A percentile compares a stretch with the other conserved stretches of the same genome.
Conservation (phyloP, 2,113 vertebrate species). For the Sphyrna mokarran region DNA sequence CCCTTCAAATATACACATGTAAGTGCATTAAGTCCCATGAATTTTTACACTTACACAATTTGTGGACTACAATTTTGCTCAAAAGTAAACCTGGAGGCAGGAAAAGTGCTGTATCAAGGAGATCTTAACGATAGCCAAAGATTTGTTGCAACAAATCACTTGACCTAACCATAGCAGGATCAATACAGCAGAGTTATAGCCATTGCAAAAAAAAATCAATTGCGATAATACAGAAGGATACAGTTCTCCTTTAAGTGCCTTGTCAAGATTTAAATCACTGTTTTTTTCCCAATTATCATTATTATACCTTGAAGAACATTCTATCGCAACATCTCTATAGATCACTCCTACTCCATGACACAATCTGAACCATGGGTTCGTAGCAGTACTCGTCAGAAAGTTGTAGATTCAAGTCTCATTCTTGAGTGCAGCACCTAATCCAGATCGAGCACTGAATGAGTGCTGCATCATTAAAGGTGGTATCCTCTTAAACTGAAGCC, state of each 20-base stretch:
- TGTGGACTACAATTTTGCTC: background rate
- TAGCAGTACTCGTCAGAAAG: background rate
- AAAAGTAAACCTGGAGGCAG: background rate
- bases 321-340: background rate
- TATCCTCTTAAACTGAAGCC: background rate
- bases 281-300: background rate
- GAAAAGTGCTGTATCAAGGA: background rate
- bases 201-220: constrained; percentile 10
- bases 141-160: constrained; percentile 12
- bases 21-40: background rate
- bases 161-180: background rate
- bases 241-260: background rate
- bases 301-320: background rate
- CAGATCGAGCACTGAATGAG: background rate
- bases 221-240: background rate
- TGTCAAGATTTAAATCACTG: background rate
- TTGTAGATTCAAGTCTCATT: too few species aligned
- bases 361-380: background rate
- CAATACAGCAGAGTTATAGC: background rate
- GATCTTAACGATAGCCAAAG: background rate
- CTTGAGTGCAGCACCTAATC: too few species aligned
- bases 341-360: background rate
- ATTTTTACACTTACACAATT: background rate
- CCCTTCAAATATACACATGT: background rate
- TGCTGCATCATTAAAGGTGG: background rate